Conservation (phyloP, 2,113 vertebrate species). For the Eulemur macaco region DNA sequence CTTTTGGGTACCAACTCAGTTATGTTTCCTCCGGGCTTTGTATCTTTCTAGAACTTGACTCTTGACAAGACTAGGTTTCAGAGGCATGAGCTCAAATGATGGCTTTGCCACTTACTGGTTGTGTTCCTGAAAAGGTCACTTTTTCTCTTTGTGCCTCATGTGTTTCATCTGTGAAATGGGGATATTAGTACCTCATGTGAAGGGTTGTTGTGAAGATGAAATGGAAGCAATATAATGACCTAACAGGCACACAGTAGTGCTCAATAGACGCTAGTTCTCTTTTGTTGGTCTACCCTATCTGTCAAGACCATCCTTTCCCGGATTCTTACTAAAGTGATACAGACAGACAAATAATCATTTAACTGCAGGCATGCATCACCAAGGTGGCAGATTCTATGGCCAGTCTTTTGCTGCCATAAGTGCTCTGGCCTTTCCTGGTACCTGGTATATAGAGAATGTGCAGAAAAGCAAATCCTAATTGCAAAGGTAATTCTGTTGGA, state of each 20-base stretch:
- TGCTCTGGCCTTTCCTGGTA: background rate
- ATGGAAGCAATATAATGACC: background rate
- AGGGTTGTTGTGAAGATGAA: too few species aligned
- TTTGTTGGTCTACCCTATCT: background rate
- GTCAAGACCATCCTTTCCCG: background rate
- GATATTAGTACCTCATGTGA: background rate
- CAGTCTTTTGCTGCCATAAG: fast-evolving
- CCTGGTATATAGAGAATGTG: fast-evolving
- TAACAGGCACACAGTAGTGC: too few species aligned
- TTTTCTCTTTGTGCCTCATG: background rate
- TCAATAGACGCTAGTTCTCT: background rate
- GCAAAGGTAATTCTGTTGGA: background rate
- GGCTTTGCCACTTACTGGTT: background rate
- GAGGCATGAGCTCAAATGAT: background rate
- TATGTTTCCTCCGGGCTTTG: background rate
- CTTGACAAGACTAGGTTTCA: background rate
- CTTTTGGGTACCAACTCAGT: background rate
- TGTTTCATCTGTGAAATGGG: background rate
- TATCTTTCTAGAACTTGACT: background rate
- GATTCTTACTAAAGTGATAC: background rate
- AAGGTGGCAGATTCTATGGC: background rate
- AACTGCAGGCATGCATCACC: background rate
- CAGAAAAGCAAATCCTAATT: background rate
- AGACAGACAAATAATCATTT: background rate
- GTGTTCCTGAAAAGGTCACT: background rate